phyloP scores from a whole-genome alignment of 2,888 invertebrate genomes.

The Ichneumoninae sp. region DNA sequence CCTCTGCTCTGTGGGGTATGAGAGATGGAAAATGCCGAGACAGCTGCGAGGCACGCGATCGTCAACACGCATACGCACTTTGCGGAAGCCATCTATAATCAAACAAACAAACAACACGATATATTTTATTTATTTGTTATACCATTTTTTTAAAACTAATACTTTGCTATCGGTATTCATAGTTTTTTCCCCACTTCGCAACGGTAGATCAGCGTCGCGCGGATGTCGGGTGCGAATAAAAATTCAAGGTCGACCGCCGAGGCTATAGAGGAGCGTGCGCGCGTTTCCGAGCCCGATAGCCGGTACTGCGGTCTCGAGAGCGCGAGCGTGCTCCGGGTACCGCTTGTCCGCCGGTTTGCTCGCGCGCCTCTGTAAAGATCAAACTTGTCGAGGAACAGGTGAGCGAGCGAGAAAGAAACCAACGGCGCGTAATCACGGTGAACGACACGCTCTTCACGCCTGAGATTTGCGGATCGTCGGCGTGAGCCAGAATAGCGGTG shows the following conservation, averaged over 20 bases:
- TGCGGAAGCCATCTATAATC: conserved; percentile 81
- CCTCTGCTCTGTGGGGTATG: conserved; percentile 74
- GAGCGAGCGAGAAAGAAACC: conserved; percentile 5
- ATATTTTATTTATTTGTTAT: not conserved
- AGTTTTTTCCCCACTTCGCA: not conserved
- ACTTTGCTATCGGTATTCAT: not conserved
- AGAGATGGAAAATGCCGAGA: conserved; percentile 78
- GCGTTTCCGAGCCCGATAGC: not conserved
- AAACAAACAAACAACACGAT: conserved; percentile 48
- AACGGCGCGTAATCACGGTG: conserved; percentile 45
- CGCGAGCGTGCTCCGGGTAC: conserved; percentile 30
- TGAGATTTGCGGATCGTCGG: conserved; percentile 30
- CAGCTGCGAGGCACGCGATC: conserved; percentile 75
- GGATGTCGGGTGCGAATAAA: conserved; percentile 26
- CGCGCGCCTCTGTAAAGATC: not conserved
- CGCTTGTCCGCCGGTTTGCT: conserved; percentile 16
- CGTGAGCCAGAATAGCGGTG: not conserved
- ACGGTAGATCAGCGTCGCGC: conserved; percentile 1
- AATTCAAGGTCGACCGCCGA: conserved; percentile 41
- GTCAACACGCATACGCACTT: conserved; percentile 75
- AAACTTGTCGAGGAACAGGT: conserved; percentile 8
- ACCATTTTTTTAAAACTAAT: not conserved
- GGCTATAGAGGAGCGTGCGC: not conserved
- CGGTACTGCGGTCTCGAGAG: conserved; percentile 27
- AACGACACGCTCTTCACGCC: conserved; percentile 49